Evolutionary conservation across 2,888 invertebrate genomes (phyloP), one percentile per base, ranked within the genome.

Genomic region (Phyto melanocephala): DNA sequence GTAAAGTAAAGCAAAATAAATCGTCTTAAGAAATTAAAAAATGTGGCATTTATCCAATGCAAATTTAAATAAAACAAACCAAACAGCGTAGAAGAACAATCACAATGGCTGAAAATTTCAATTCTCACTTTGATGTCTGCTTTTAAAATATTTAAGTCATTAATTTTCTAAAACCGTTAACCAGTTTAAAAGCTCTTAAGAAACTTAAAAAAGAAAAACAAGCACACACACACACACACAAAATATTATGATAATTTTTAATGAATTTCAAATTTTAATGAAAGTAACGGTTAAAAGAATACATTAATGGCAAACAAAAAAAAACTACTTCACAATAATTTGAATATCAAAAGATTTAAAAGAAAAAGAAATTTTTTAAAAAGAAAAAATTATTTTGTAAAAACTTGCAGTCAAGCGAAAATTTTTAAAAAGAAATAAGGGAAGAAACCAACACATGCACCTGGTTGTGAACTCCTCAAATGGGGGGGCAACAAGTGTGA

Each of bases 261-360:
- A 81, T 77, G 76, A 77, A 71, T 81, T 72, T 67, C 1, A 35
- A 68, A 75, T 24, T 70, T 62, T 35, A 50, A 71, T 71, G 13
- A 74, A 74, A 45, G 15, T 77, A 76, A 81, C 71, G 50, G 65
- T 40, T 58, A 33, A 7, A 15, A 17, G 40, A 37, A 42, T 20
- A 45, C 28, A n/a, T 5, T 6, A 71, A 56, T 52, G 58, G 40
- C 58, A 22, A 60, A 8, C 1, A 37, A 54, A 54, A 45, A 47
- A 37, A 17, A 37, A 75, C 35, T 37, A 60, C 15, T 28, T 5
- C 3, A 28, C n/a, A 40, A 17, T 70, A 70, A 82, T 82, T 82
- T 82, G 52, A 78, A 82, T 82, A 75, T 78, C 81, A 82, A 82
- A 82, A 78, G 78, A 79, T 67, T 40, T 42, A 11, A 56, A 62